Percentiles rank a stretch among this genome's conserved stretches.
Evolutionary conservation across 2,797 vertebrate species (phyloP).

Genomic region (Lagorchestes hirsutus): DNA sequence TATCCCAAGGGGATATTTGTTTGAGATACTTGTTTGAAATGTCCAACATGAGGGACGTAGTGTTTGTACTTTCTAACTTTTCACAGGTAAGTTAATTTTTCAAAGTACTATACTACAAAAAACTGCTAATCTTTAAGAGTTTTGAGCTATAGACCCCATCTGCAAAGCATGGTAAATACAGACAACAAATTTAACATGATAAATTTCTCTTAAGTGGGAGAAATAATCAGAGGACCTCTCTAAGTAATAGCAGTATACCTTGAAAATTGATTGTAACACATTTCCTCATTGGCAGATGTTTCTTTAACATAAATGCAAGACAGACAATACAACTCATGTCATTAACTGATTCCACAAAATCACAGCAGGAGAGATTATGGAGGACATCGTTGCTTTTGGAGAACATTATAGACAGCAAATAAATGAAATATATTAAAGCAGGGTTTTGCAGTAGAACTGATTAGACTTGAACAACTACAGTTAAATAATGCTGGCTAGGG

Average conservation of each 20-base stretch:
- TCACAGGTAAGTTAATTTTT: neutral
- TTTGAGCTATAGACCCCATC: neutral
- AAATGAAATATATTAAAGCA: neutral
- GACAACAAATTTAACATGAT: neutral
- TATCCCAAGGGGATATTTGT: conserved; percentile 41
- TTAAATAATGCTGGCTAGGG: neutral
- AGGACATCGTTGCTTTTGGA: neutral
- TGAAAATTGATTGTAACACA: neutral
- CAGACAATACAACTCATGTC: neutral
- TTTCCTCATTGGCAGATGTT: neutral
- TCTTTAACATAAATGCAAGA: neutral
- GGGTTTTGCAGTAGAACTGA: neutral
- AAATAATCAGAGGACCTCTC: neutral
- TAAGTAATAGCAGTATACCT: neutral
- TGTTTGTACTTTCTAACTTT: neutral
- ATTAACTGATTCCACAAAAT: neutral
- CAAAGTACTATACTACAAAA: neutral
- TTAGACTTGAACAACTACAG: neutral
- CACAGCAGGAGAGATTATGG: neutral
- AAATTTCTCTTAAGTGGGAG: neutral
- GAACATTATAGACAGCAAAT: neutral
- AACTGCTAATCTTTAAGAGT: neutral
- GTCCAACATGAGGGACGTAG: neutral
- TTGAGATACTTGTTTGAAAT: neutral
- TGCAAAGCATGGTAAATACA: neutral